A percentile compares a stretch with the other conserved stretches of the same genome.
phyloP scores from a whole-genome alignment of 2,113 vertebrate genomes.

The Eidolon helvum region DNA sequence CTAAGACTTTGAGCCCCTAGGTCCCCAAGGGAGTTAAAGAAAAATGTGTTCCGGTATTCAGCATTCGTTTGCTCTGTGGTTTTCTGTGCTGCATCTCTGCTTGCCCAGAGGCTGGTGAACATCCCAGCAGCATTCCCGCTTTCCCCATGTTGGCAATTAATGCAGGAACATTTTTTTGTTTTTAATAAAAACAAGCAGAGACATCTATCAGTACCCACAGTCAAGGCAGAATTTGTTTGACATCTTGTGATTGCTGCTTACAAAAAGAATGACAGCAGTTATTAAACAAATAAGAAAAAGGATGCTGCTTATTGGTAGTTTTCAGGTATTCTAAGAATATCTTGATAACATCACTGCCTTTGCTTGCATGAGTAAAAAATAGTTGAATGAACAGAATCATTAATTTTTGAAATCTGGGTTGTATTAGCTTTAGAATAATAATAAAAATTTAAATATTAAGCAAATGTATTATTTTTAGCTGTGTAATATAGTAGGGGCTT shows the following conservation, averaged over 20 bases:
- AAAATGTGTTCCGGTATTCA: constrained; percentile 81
- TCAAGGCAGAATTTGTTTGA: constrained; percentile 86
- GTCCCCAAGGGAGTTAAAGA: constrained; percentile 89
- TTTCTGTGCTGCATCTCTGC: constrained; percentile 81
- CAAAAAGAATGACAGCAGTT: constrained; percentile 73
- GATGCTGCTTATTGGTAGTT: constrained; percentile 25
- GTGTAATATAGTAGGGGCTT: constrained; percentile 46
- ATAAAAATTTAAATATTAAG: constrained; percentile 60
- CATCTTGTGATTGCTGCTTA: constrained; percentile 88
- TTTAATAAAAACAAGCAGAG: constrained; percentile 87
- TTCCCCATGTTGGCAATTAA: constrained; percentile 84
- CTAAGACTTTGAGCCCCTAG: constrained; percentile 82
- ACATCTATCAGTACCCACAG: constrained; percentile 84
- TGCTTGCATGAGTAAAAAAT: constrained; percentile 42
- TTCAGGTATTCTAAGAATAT: constrained; percentile 31
- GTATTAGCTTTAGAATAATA: constrained; percentile 66
- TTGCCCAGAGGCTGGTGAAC: constrained; percentile 80
- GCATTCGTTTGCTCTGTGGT: constrained; percentile 77
- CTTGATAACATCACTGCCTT: neutral
- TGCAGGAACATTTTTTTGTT: constrained; percentile 82
- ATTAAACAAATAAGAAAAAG: constrained; percentile 77
- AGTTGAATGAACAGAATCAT: neutral
- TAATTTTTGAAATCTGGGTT: constrained; percentile 61
- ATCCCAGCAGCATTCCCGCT: constrained; percentile 79
- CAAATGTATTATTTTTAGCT: constrained; percentile 68